phyloP scores from a whole-genome alignment of 2,113 vertebrate species.

The Dermatemys mawii region DNA sequence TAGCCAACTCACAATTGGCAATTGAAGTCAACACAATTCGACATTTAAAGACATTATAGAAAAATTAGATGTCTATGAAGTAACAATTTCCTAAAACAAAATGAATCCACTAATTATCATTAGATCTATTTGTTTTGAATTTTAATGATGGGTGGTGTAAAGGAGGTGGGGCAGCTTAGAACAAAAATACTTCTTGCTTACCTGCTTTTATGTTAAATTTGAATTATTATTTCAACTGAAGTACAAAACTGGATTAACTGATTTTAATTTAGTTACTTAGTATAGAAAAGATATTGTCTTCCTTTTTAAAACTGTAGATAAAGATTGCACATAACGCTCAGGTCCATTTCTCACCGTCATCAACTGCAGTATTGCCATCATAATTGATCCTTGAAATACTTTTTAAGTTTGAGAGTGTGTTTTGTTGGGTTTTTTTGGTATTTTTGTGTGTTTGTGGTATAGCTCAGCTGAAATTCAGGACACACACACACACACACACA shows the following conservation, averaged over 20 bases:
- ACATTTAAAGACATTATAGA: background rate
- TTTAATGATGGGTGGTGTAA: background rate
- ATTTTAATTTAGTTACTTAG: background rate
- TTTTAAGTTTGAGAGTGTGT: background rate
- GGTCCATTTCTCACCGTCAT: background rate
- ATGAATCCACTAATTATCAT: constrained; percentile 18
- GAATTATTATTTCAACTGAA: background rate
- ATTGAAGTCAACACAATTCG: constrained; percentile 46
- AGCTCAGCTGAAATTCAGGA: background rate
- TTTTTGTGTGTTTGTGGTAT: background rate
- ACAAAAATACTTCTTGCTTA: constrained; percentile 3
- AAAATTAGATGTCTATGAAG: background rate
- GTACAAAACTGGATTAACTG: background rate
- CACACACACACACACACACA: too few species aligned
- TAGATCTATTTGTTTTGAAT: constrained; percentile 27
- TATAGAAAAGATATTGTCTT: background rate
- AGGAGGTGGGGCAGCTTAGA: background rate
- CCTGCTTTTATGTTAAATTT: background rate
- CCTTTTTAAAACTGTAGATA: background rate
- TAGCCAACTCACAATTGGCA: background rate
- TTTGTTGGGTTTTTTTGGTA: too few species aligned
- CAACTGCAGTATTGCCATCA: background rate
- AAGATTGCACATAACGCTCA: background rate
- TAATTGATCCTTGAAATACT: background rate
- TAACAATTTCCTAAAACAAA: background rate